Evolutionary conservation across 2,888 invertebrate genomes (phyloP).

Genomic region (Scaptomyza reducta): DNA sequence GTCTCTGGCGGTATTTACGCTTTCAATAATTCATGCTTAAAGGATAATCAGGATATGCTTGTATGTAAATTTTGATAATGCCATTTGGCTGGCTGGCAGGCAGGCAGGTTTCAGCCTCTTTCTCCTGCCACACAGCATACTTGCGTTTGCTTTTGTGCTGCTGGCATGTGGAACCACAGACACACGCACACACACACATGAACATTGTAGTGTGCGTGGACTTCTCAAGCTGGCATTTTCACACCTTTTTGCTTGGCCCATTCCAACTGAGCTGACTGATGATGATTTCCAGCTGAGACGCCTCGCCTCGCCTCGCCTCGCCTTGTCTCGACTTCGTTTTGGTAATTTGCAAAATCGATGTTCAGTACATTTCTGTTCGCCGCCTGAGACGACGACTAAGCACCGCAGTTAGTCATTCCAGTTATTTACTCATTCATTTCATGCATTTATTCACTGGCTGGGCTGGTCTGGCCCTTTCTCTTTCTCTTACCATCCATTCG

Average conservation of each 20-base stretch:
- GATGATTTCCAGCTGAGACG: slow-evolving; percentile 9
- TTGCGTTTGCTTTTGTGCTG: background rate
- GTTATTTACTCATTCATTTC: slow-evolving; percentile 79
- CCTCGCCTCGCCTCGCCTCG: background rate
- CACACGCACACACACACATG: background rate
- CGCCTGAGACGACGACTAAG: slow-evolving; percentile 42
- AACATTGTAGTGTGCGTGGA: slow-evolving; percentile 16
- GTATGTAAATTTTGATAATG: slow-evolving; percentile 80
- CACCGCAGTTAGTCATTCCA: slow-evolving; percentile 72
- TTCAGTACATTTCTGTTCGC: slow-evolving; percentile 11
- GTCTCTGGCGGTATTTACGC: slow-evolving; percentile 76
- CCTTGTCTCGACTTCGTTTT: background rate
- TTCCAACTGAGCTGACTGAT: slow-evolving; percentile 19
- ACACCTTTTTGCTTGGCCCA: slow-evolving; percentile 60
- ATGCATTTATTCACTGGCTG: slow-evolving; percentile 71
- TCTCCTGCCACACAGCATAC: slow-evolving; percentile 1
- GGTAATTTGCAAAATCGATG: slow-evolving; percentile 59
- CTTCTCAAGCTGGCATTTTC: slow-evolving; percentile 49
- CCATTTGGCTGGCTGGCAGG: slow-evolving; percentile 64
- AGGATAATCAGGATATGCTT: slow-evolving; percentile 79
- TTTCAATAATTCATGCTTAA: slow-evolving; percentile 81
- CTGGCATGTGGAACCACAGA: slow-evolving; percentile 18
- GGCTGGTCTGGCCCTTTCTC: background rate
- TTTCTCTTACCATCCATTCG: background rate
- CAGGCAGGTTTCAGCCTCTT: slow-evolving; percentile 25